These are phyloP conservation scores for Perca schrenkii DNA, from an alignment of 2,113 vertebrate species.

Conservation along the genomic window DNA sequence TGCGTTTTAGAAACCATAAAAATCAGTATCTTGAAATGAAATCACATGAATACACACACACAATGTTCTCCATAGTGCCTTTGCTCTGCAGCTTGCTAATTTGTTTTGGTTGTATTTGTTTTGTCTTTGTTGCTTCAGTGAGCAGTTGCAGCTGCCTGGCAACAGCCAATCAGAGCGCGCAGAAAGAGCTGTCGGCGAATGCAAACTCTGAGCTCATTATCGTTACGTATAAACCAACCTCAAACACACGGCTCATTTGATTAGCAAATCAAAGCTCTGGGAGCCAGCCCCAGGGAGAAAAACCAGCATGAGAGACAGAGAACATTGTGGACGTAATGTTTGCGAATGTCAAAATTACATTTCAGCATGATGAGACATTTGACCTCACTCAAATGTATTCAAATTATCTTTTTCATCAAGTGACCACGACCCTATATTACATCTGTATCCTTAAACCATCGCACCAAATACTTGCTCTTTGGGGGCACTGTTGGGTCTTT, in stretches of 20 bases:
- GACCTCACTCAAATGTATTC: background rate
- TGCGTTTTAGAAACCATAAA: background rate
- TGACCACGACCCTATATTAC: background rate
- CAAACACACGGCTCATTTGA: constrained; percentile 81
- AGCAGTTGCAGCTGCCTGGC: constrained; percentile 61
- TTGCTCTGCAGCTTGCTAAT: constrained; percentile 32
- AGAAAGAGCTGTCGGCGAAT: constrained; percentile 34
- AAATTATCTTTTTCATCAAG: background rate
- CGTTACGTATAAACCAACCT: constrained; percentile 45
- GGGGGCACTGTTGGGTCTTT: too few species aligned
- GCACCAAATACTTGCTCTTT: too few species aligned
- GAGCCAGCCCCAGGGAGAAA: background rate
- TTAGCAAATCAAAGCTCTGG: constrained; percentile 75
- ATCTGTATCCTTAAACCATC: background rate
- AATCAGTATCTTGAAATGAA: background rate
- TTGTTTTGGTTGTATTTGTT: constrained; percentile 70
- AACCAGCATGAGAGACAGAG: background rate
- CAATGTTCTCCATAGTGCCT: background rate
- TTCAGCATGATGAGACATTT: background rate
- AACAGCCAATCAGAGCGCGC: constrained; percentile 64
- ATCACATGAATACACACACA: constrained; percentile 3
- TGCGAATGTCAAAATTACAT: background rate
- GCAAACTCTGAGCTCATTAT: constrained; percentile 65
- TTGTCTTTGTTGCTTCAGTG: constrained; percentile 53
- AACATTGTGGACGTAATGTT: background rate